phyloP scores from a whole-genome alignment of 2,113 vertebrate species.

The Trematomus loennbergii region DNA sequence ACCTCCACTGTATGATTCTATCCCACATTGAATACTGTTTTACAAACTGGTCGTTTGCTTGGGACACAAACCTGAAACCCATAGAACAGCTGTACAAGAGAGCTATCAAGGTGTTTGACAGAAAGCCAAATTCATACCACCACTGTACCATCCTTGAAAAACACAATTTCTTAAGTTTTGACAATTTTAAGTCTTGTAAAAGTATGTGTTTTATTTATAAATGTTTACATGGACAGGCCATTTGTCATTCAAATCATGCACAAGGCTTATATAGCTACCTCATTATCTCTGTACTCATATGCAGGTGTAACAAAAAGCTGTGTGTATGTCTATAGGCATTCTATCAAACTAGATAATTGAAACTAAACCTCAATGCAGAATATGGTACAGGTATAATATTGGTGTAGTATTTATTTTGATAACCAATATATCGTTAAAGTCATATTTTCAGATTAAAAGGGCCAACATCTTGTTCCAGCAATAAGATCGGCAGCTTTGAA shows the following conservation, averaged over 20 bases:
- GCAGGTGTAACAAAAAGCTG: neutral
- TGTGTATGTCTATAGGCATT: neutral
- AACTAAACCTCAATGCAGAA: neutral
- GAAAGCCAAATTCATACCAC: too few species aligned
- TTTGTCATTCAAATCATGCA: slow-evolving; percentile 10
- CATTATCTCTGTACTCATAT: neutral
- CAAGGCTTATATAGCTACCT: neutral
- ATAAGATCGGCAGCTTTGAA: neutral
- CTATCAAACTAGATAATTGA: neutral
- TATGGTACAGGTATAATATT: neutral
- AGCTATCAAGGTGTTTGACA: too few species aligned
- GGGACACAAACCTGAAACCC: too few species aligned
- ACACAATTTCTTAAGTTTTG: too few species aligned
- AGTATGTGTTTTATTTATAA: too few species aligned
- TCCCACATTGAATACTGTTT: too few species aligned
- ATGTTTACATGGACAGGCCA: too few species aligned
- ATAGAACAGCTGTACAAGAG: too few species aligned
- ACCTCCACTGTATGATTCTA: too few species aligned
- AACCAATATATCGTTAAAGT: neutral
- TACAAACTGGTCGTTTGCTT: too few species aligned
- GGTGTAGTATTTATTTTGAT: neutral
- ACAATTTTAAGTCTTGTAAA: too few species aligned
- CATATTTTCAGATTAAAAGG: neutral
- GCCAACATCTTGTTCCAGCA: neutral
- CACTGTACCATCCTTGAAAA: too few species aligned